These are phyloP conservation scores for Pyrrhosoma nymphula DNA, from an alignment of 2,888 invertebrate species.

Conservation along the genomic window DNA sequence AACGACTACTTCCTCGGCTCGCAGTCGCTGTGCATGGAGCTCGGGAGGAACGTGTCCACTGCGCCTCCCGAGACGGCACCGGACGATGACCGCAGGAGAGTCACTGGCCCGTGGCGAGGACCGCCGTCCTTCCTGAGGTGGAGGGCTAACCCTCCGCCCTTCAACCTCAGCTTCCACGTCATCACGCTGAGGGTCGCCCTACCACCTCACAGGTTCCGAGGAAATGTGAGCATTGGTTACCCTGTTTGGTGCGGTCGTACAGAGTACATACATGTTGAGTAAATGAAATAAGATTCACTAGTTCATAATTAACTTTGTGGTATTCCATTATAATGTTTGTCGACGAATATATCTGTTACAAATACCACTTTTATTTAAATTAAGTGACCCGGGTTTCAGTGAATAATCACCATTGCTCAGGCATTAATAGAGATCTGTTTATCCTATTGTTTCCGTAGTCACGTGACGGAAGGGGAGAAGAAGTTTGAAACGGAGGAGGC, in stretches of 20 bases:
- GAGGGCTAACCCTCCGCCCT: slow-evolving; percentile 79
- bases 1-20: slow-evolving; percentile 92
- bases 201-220: slow-evolving; percentile 48
- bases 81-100: slow-evolving; percentile 75
- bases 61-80: slow-evolving; percentile 73
- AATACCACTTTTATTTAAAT: too few relatives aligned
- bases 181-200: slow-evolving; percentile 81
- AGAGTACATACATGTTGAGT: too few relatives aligned
- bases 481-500: too few relatives aligned
- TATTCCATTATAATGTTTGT: too few relatives aligned
- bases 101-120: slow-evolving; percentile 75
- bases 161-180: slow-evolving; percentile 82
- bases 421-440: too few relatives aligned
- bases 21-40: slow-evolving; percentile 84
- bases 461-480: too few relatives aligned
- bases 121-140: slow-evolving; percentile 43
- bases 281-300: too few relatives aligned
- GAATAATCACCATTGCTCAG: too few relatives aligned
- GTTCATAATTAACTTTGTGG: too few relatives aligned
- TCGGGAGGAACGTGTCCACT: slow-evolving; percentile 77
- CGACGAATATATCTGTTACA: too few relatives aligned
- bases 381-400: too few relatives aligned
- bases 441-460: too few relatives aligned
- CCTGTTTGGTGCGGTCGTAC: neutral
- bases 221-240: neutral